Base-by-base conservation (phyloP, 2,888 invertebrate species). In the Chirona hameri region DNA sequence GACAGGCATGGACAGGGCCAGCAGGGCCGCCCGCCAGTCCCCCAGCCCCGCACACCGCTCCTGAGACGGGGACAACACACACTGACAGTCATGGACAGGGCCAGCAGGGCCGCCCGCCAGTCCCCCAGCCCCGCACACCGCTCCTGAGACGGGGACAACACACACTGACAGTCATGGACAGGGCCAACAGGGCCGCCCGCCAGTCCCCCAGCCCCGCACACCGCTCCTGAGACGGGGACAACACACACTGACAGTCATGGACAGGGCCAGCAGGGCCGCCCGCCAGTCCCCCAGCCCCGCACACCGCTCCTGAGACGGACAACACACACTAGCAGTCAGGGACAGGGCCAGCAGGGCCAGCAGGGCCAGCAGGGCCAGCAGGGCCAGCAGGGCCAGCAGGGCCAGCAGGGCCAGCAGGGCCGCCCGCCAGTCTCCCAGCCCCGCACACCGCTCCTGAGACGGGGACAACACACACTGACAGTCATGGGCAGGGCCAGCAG, bases 251-350 rank as follows among this genome's bases (percentile, higher is more conserved):
- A 39, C 7, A 39, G 39, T 39, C 4, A 39, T 39, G 39, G 39
- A 39, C 72, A 72, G 72, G 2, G 46, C 46, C 21, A 7, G 1
- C 24, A 76, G 24, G 14, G 39, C 76, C 24, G 76, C 24, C 46
- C 27, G 12, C 76, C 76, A 76, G 76, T 76, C 76, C 5, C 46
- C 21, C 76, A 39, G 76, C 39, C 29, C 39, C 46, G 7, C 15
- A 21, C 76, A 76, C 76, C 76, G 76, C 46, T 76, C 76, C 76
- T 76, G 76, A 46, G n/a, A 27, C n/a, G 60, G 10, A 39, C 39
- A 39, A 39, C 39, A 39, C 39, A 39, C 4, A 7, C 2, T 39
- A 7, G 7, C 7, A 39, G 39, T 39, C 4, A 39, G 2, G 39
- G 39, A 39, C 39, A 39, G 39, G 39, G 39, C 39, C 39, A 39